phyloP scores from a whole-genome alignment of 1,140 invertebrate genomes.

The Helicorthomorpha holstii region DNA sequence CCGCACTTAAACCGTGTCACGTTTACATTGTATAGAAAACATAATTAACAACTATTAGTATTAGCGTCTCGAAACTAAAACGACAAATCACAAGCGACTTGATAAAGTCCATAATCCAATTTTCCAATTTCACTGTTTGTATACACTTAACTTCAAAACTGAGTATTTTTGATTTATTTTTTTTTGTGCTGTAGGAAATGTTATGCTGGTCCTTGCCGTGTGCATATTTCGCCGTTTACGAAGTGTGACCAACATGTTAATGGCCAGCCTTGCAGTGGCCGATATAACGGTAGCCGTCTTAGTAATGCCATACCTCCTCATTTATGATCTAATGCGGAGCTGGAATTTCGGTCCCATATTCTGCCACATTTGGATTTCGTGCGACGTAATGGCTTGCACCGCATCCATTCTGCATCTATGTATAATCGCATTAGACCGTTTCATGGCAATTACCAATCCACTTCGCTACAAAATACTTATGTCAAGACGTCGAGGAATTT shows the following conservation, averaged over 20 bases:
- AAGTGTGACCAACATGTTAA: constrained; percentile 48
- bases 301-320: constrained; percentile 53
- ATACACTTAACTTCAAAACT: too few species aligned
- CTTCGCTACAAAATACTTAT: constrained; percentile 74
- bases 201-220: constrained; percentile 67
- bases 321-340: constrained; percentile 54
- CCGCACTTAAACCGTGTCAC: too few species aligned
- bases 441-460: constrained; percentile 79
- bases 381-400: constrained; percentile 37
- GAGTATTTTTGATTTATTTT: too few species aligned
- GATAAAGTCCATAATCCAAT: too few species aligned
- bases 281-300: constrained; percentile 54
- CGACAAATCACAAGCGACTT: too few species aligned
- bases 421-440: constrained; percentile 72
- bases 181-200: constrained; percentile 41
- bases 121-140: too few species aligned
- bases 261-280: constrained; percentile 72
- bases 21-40: too few species aligned
- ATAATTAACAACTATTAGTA: too few species aligned
- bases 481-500: constrained; percentile 62
- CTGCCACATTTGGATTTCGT: constrained; percentile 45
- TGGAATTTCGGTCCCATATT: constrained; percentile 69
- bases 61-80: too few species aligned
- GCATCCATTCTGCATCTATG: constrained; percentile 83
- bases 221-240: constrained; percentile 64